Evolutionary conservation across 92 coral and sea anemone genomes (phyloP), one percentile per base, ranked within the genome.

Genomic region (Anthopleura xanthogrammica): DNA sequence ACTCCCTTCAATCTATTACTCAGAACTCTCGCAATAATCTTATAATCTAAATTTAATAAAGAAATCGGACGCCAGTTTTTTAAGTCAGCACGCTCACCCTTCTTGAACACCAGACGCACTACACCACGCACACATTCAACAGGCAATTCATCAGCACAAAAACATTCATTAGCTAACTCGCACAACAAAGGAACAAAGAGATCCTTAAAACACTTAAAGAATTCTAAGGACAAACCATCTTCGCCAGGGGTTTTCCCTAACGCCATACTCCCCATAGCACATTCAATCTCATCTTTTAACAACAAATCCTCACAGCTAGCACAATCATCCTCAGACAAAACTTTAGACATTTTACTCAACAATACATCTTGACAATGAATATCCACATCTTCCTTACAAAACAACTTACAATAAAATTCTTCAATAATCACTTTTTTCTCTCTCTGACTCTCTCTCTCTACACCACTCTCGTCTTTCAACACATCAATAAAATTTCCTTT

Each of bases 11-110:
- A 43, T 4, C 50, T 4, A 7, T 7, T 7, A 43, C 50, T 43
- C 5, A 43, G 50, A 7, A 7, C 50, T 4, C 50, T 4, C 5
- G 50, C 50, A 43, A 43, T 43, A 43, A 43, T 43, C 50, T 43
- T 43, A 43, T 43, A 43, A 43, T 43, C 50, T 4, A 43, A 7
- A 43, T 43, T 43, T 2, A 43, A 43, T 7, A 43, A 43, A 43
- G 86, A 52, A 11, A 89, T 89, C 6, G 89, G 89, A 0, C 89
- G 82, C 92, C 92, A 89, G 41, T 89, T 89, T 2, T 17, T 55
- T 0, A 22, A 16, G 16, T 89, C 84, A 5, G 48, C 2, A 0
- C 65, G 46, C 16, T 86, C 86, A 0, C 85, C 88, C 40, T 80
- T 43, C 12, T 88, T 88, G 19, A 56, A 88, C 0, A 75, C 41